These are phyloP conservation scores for Eupristina koningsbergeri DNA, from an alignment of 1,140 invertebrate genomes.

Conservation along the genomic window DNA sequence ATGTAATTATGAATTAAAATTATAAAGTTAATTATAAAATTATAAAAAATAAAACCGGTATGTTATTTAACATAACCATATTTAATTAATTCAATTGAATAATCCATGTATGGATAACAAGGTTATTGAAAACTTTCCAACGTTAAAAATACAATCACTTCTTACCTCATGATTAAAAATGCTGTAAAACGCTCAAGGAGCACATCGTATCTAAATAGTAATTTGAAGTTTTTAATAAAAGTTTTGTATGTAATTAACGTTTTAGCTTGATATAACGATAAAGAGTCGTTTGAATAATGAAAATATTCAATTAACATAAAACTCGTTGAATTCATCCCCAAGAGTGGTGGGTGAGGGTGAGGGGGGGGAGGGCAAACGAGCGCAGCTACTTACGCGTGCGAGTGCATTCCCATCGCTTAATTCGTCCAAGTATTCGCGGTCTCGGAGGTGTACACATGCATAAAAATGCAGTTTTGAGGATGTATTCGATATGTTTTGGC, in stretches of 20 bases:
- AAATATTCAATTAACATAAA: conserved; percentile 49
- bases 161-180: not conserved
- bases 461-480: not conserved
- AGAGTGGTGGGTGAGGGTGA: not conserved
- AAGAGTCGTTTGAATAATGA: conserved; percentile 42
- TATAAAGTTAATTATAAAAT: no score
- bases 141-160: not conserved
- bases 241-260: conserved; percentile 13
- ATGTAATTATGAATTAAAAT: no score
- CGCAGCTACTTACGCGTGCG: conserved; percentile 52
- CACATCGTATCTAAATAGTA: not conserved
- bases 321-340: conserved; percentile 32
- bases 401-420: conserved; percentile 66
- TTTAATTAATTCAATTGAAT: not conserved
- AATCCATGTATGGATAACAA: not conserved
- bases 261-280: conserved; percentile 32
- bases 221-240: conserved; percentile 13
- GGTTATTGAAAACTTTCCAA: not conserved
- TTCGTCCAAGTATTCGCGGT: conserved; percentile 56
- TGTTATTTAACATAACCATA: no score
- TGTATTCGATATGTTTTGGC: conserved; percentile 40
- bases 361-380: conserved; percentile 16
- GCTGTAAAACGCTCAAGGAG: not conserved
- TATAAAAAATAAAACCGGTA: no score
- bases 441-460: conserved; percentile 14